Base-by-base conservation (phyloP, 92 coral and sea anemone genomes). In the Pocillopora grandis region DNA sequence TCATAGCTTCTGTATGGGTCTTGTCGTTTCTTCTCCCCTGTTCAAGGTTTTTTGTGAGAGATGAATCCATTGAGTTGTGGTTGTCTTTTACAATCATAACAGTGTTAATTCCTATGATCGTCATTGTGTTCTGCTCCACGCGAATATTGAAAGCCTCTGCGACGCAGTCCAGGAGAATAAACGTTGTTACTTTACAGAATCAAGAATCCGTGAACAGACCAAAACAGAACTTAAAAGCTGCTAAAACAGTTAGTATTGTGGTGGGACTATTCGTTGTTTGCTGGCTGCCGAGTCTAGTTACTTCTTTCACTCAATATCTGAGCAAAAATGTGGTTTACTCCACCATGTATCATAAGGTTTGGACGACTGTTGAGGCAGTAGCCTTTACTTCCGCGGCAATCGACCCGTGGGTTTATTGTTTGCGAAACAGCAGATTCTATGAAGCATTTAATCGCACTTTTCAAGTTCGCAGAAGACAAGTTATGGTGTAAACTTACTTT, bases 261-360 rank as follows among this genome's bases (percentile, higher is more conserved):
- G 73, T 68, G 5, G 73, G 73, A 2, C 73, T 68, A 52, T 68
- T 68, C 36, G 73, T 68, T 36, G 73, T 68, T 68, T 68, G 73
- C 19, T 68, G 73, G 73, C 36, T 68, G 15, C 73, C 73, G 33
- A 69, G 73, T 69, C 73, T 69, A 4, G 33, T 69, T 18, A 69
- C 73, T 27, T 23, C 73, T 27, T 69, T 69, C 33, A 21, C 33
- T 9, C 37, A 69, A 21, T 27, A 69, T 37, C 19, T 69, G 12
- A 69, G 52, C 48, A 27, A 27, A 69, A 69, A 37, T 3, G 73
- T 8, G 33, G 23, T 17, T 69, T 16, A 27, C 73, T 21, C 14
- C 48, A 12, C 37, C 42, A 16, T 69, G 35, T 69, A 69, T n/a
- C 19, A 37, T n/a, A 12, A 9, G 37, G 73, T 69, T 17, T 69